Conservation (phyloP, 1,140 invertebrate species). For the Drosophila sproati region DNA sequence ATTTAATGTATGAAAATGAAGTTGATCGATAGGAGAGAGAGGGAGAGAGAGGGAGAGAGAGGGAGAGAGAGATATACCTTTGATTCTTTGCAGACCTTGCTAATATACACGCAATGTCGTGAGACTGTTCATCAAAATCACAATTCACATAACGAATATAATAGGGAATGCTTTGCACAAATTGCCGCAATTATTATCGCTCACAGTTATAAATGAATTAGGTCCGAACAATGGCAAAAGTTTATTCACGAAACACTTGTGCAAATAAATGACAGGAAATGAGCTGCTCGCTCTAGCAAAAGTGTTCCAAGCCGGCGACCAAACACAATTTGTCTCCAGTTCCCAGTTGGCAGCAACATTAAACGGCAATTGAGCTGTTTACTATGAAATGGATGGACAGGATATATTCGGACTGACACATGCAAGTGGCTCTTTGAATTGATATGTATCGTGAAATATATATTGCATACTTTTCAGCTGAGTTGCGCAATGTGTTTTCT, state of each 20-base stretch:
- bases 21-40: neutral
- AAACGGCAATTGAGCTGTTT: conserved; percentile 40
- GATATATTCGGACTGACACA: conserved; percentile 11
- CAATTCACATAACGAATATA: neutral
- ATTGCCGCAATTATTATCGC: conserved; percentile 5
- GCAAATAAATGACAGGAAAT: conserved; percentile 57
- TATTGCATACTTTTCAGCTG: conserved; percentile 72
- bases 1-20: neutral
- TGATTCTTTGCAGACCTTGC: no score
- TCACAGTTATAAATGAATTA: conserved; percentile 15
- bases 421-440: conserved; percentile 15
- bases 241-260: conserved; percentile 38
- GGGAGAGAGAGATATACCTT: no score
- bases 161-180: neutral
- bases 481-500: conserved; percentile 20
- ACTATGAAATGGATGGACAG: neutral
- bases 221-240: conserved; percentile 16
- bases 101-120: no score
- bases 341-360: conserved; percentile 45
- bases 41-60: no score
- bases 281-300: conserved; percentile 22
- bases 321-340: conserved; percentile 30
- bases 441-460: conserved; percentile 51
- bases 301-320: neutral
- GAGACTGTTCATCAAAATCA: neutral